phyloP scores from a whole-genome alignment of 2,113 vertebrate genomes.

The Eretmochelys imbricata region DNA sequence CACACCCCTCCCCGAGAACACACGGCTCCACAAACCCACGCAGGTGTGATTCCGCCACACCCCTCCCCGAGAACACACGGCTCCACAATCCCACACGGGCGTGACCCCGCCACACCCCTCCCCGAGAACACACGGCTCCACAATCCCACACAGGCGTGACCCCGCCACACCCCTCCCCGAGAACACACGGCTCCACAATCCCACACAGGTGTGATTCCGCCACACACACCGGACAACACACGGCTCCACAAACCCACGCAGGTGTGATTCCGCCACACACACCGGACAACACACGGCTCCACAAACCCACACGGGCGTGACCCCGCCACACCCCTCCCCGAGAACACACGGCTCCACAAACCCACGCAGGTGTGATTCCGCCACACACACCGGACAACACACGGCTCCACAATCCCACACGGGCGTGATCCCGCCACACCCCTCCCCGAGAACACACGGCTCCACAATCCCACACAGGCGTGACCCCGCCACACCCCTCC shows the following conservation, averaged over 20 bases:
- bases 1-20: no score
- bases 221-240: no score
- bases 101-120: no score
- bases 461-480: neutral
- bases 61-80: no score
- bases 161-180: neutral
- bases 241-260: no score
- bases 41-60: no score
- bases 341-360: neutral
- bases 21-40: no score
- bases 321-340: neutral
- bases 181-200: neutral
- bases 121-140: no score
- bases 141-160: neutral
- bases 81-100: no score
- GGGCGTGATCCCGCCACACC: neutral
- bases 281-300: neutral
- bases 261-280: neutral
- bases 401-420: neutral
- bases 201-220: no score
- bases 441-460: neutral
- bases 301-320: neutral
- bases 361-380: neutral
- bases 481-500: neutral
- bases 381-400: no score